Evolutionary conservation across 2,888 invertebrate species (phyloP).

Genomic region (Callinectes sapidus): DNA sequence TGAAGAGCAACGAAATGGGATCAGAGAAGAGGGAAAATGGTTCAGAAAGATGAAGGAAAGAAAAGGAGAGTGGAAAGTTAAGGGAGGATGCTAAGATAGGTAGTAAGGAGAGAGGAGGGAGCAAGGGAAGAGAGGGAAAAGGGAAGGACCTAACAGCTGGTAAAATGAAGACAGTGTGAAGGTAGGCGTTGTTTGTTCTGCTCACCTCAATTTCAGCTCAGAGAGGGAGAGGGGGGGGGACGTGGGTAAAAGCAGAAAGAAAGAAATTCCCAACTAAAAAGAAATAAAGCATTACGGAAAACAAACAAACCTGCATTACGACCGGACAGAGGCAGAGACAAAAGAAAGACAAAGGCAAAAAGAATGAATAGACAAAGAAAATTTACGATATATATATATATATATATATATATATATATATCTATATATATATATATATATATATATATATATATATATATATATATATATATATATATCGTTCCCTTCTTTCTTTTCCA

Average conservation of each 20-base stretch:
- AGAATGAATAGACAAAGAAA: neutral
- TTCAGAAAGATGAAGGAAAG: neutral
- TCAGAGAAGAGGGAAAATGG: neutral
- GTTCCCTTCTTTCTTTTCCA: neutral
- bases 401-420: neutral
- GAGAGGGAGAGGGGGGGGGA: neutral
- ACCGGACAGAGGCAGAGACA: neutral
- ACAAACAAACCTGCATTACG: neutral
- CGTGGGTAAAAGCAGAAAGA: neutral
- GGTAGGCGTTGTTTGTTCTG: neutral
- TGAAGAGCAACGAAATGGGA: neutral
- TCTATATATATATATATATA: too few relatives aligned
- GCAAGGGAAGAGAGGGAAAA: neutral
- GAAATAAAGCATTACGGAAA: neutral
- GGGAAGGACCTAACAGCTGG: neutral
- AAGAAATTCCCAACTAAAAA: neutral
- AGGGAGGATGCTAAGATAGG: neutral
- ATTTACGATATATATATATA: neutral
- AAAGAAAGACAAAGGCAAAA: neutral
- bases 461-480: neutral
- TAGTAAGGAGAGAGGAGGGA: too few relatives aligned
- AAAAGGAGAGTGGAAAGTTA: neutral
- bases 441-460: too few relatives aligned
- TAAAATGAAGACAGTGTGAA: neutral
- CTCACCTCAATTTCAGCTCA: slow-evolving; percentile 2